phyloP scores from a whole-genome alignment of 1,140 invertebrate species.

The Chrysoperla carnea region DNA sequence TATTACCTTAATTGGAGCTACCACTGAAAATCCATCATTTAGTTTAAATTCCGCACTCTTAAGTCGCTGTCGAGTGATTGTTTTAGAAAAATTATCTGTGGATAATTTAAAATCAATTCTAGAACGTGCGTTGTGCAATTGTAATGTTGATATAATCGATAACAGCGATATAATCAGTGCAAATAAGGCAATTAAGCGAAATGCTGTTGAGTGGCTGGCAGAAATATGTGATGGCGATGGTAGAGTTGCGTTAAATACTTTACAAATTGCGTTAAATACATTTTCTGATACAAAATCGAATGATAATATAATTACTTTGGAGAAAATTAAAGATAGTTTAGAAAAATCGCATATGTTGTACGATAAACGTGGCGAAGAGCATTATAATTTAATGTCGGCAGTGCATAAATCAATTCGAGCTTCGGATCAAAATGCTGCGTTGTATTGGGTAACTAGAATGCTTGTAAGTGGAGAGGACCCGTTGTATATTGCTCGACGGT shows the following conservation, averaged over 20 bases:
- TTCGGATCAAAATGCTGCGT: slow-evolving; percentile 58
- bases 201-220: slow-evolving; percentile 46
- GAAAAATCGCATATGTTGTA: slow-evolving; percentile 57
- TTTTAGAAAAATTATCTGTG: slow-evolving; percentile 48
- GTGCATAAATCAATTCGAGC: slow-evolving; percentile 75
- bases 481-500: slow-evolving; percentile 56
- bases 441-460: slow-evolving; percentile 74
- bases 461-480: slow-evolving; percentile 68
- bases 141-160: slow-evolving; percentile 19
- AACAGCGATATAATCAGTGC: slow-evolving; percentile 6
- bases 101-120: slow-evolving; percentile 44
- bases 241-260: slow-evolving; percentile 52
- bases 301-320: slow-evolving; percentile 30
- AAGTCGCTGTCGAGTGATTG: slow-evolving; percentile 57
- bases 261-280: slow-evolving; percentile 50
- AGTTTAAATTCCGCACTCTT: slow-evolving; percentile 63
- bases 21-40: slow-evolving; percentile 80
- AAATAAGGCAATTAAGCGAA: slow-evolving; percentile 5
- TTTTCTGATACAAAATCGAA: slow-evolving; percentile 18
- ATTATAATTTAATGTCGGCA: slow-evolving; percentile 70
- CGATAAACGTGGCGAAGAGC: slow-evolving; percentile 64
- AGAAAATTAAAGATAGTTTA: slow-evolving; percentile 42
- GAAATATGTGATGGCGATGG: slow-evolving; percentile 70
- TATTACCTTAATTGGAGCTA: slow-evolving; percentile 67
- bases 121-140: slow-evolving; percentile 29